These are phyloP conservation scores for Cerastoderma edule DNA, from an alignment of 2,888 invertebrate species.

Conservation along the genomic window DNA sequence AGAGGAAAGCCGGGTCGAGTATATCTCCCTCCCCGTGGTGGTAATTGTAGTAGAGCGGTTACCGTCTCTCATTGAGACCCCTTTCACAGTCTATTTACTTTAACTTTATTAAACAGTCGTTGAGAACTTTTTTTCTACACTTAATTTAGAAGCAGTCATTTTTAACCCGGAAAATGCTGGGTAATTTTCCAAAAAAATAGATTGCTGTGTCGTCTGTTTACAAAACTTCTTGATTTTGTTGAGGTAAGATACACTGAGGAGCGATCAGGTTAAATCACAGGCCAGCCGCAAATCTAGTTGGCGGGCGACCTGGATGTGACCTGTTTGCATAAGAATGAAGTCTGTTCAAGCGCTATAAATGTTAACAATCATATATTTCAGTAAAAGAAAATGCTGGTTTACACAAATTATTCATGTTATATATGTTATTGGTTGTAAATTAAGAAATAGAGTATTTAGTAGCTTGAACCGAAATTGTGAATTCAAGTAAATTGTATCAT, in stretches of 20 bases:
- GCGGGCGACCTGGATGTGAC: background rate
- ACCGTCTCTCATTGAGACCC: constrained; percentile 40
- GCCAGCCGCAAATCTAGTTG: background rate
- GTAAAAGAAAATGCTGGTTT: too few species aligned
- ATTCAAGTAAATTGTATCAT: too few species aligned
- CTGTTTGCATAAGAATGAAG: too few species aligned
- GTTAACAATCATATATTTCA: background rate
- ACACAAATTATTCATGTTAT: too few species aligned
- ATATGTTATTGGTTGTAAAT: too few species aligned
- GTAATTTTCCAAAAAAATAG: background rate
- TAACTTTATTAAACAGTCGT: constrained; percentile 45
- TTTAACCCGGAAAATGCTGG: background rate
- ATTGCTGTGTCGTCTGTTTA: background rate
- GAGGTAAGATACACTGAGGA: background rate
- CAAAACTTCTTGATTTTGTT: background rate
- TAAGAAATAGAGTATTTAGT: too few species aligned
- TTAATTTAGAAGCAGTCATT: background rate
- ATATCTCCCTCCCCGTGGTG: constrained; percentile 44
- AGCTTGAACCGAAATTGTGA: too few species aligned
- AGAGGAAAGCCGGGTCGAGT: constrained; percentile 49
- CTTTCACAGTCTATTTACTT: constrained; percentile 53
- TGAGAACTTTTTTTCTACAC: background rate
- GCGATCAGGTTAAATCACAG: too few species aligned
- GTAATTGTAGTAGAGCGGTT: constrained; percentile 37
- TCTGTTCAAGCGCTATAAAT: background rate